These are phyloP conservation scores for Hypolimnas misippus DNA, from an alignment of 2,888 invertebrate species.

Conservation along the genomic window DNA sequence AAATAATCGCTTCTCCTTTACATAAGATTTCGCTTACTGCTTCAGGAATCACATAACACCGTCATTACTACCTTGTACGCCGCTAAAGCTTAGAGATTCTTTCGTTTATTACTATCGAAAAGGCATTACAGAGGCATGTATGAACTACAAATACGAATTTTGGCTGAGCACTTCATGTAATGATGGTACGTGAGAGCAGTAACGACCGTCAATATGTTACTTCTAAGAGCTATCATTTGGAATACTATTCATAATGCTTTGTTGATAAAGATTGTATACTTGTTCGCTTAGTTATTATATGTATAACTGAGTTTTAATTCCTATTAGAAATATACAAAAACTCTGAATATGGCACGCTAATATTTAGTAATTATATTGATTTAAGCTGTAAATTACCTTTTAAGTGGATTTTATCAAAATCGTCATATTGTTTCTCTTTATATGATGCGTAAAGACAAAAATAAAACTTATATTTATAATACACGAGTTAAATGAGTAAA, in stretches of 20 bases:
- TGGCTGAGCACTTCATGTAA: conserved; percentile 33
- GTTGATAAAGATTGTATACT: too few species aligned
- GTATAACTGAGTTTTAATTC: too few species aligned
- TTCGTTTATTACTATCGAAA: conserved; percentile 43
- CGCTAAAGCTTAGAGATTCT: conserved; percentile 22
- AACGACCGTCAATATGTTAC: conserved; percentile 38
- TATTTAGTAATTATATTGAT: too few species aligned
- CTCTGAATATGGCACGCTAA: too few species aligned
- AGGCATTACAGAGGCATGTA: conserved; percentile 37
- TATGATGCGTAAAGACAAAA: too few species aligned
- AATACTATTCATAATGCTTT: not conserved
- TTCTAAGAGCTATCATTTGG: conserved; percentile 7
- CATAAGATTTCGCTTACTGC: conserved; percentile 1
- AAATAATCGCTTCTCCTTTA: conserved; percentile 2
- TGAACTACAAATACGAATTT: conserved; percentile 40
- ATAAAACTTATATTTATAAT: too few species aligned
- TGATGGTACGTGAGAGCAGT: conserved; percentile 37
- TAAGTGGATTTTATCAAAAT: too few species aligned
- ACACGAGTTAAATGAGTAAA: too few species aligned
- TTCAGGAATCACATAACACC: conserved; percentile 9
- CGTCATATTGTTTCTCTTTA: too few species aligned
- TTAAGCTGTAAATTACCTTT: too few species aligned
- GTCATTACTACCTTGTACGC: conserved; percentile 13
- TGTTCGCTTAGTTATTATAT: too few species aligned
- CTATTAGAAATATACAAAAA: too few species aligned